phyloP scores from a whole-genome alignment of 2,888 invertebrate genomes.

The Oeneis ivallda region DNA sequence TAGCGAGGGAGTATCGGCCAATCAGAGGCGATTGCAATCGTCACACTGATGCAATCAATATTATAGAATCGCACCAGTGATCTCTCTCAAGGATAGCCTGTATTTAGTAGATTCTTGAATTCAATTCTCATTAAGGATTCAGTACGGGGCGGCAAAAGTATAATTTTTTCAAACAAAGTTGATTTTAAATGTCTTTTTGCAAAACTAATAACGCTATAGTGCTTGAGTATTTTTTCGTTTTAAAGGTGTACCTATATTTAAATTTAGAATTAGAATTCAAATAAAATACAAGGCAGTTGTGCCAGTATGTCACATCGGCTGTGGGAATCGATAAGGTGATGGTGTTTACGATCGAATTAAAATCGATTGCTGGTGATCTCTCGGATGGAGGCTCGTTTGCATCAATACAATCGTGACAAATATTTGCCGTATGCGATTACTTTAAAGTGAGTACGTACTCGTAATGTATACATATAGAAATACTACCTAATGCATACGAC shows the following conservation, averaged over 20 bases:
- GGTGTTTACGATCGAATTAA: constrained; percentile 74
- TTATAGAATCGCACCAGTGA: too few species aligned
- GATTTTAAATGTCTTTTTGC: neutral
- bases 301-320: constrained; percentile 51
- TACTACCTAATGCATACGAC: neutral
- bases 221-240: neutral
- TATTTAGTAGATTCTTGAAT: too few species aligned
- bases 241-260: constrained; percentile 20
- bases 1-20: too few species aligned
- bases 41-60: too few species aligned
- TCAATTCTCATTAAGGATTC: too few species aligned
- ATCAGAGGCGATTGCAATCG: too few species aligned
- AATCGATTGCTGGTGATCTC: constrained; percentile 65
- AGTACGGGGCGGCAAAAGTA: too few species aligned
- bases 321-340: constrained; percentile 65
- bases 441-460: neutral
- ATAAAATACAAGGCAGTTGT: constrained; percentile 39
- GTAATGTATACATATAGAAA: neutral
- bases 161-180: too few species aligned
- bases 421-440: neutral
- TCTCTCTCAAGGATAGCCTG: too few species aligned
- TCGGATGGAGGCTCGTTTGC: constrained; percentile 36
- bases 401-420: constrained; percentile 27
- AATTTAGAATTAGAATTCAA: constrained; percentile 41
- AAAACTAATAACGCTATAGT: neutral